Evolutionary conservation across 2,888 invertebrate genomes (phyloP).

Genomic region (Acleris sparsana): DNA sequence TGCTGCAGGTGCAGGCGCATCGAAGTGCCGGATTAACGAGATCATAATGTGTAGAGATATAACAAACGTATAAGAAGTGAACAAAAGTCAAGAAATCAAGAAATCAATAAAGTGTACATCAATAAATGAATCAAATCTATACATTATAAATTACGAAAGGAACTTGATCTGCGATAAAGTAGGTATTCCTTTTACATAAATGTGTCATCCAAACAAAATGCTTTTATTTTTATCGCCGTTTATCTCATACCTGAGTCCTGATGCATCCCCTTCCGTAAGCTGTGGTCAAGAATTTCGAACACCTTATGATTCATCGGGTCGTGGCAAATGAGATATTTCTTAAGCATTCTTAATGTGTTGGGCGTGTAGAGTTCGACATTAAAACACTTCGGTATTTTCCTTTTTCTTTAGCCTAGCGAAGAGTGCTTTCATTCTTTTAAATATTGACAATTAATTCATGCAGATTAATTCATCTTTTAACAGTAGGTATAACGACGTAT

Average conservation of each 20-base stretch:
- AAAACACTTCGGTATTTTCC: neutral
- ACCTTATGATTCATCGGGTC: conserved; percentile 57
- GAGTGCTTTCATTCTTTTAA: neutral
- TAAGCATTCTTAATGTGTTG: conserved; percentile 15
- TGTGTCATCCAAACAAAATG: neutral
- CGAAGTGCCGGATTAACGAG: too few species aligned
- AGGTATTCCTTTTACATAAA: neutral
- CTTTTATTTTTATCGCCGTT: conserved; percentile 17
- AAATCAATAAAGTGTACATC: too few species aligned
- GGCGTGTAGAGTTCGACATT: neutral
- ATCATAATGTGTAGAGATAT: too few species aligned
- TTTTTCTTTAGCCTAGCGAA: neutral
- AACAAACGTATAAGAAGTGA: too few species aligned
- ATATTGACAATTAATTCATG: neutral
- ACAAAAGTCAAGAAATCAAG: too few species aligned
- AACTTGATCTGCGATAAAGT: neutral
- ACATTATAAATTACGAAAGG: neutral
- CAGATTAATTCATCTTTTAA: neutral
- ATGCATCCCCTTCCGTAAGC: conserved; percentile 62
- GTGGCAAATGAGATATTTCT: conserved; percentile 34
- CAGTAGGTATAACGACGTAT: neutral
- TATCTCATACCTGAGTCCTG: conserved; percentile 49
- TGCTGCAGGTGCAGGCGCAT: too few species aligned
- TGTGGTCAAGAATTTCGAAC: conserved; percentile 59
- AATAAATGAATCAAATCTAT: too few species aligned